Conservation (phyloP, 1,140 invertebrate species). For the Rhopalosiphum padi region DNA sequence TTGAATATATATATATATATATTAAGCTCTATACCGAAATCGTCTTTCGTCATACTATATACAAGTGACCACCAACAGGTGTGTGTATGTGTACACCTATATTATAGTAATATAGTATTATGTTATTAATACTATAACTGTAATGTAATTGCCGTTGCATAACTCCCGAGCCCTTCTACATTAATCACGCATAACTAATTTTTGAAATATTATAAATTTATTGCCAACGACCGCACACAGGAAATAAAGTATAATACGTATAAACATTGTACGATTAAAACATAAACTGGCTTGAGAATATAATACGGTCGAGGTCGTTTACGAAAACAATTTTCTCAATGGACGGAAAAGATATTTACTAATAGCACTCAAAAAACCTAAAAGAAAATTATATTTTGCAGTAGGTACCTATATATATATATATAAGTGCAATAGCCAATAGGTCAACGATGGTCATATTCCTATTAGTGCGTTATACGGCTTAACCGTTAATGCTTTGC, state of each 20-base stretch:
- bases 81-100: neutral
- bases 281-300: neutral
- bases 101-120: neutral
- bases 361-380: neutral
- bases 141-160: slow-evolving; percentile 35
- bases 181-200: slow-evolving; percentile 13
- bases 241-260: neutral
- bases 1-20: neutral
- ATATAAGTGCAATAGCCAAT: neutral
- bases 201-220: slow-evolving; percentile 25
- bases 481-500: neutral
- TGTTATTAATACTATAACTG: slow-evolving; percentile 4
- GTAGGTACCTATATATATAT: neutral
- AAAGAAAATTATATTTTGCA: neutral
- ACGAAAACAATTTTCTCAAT: neutral
- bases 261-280: slow-evolving; percentile 19
- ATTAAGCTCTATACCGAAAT: neutral
- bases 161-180: neutral
- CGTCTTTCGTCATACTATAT: slow-evolving; percentile 12
- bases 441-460: neutral
- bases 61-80: neutral
- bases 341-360: neutral
- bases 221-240: neutral
- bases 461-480: neutral
- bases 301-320: neutral